Percentiles rank a stretch among this genome's conserved stretches.
Evolutionary conservation across 2,797 vertebrate genomes (phyloP).

Genomic region (Leucoraja ocellata): DNA sequence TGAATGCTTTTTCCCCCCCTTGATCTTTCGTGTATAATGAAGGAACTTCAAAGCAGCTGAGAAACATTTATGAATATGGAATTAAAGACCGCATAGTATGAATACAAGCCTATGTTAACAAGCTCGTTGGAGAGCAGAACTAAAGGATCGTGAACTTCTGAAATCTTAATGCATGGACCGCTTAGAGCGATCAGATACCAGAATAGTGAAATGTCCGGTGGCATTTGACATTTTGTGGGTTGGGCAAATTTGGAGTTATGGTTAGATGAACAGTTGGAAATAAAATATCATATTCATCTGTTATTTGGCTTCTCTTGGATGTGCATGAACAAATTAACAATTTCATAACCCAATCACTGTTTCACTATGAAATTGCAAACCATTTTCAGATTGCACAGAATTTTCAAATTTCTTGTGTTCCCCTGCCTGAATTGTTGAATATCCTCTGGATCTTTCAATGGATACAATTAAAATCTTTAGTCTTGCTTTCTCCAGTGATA

Average conservation of each 20-base stretch:
- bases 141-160: background rate
- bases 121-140: background rate
- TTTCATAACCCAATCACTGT: background rate
- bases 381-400: background rate
- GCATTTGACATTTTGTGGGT: background rate
- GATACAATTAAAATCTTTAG: background rate
- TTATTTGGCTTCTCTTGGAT: background rate
- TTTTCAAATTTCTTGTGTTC: background rate
- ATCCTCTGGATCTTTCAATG: background rate
- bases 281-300: background rate
- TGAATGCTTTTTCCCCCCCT: background rate
- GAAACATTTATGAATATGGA: constrained; percentile 17
- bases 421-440: background rate
- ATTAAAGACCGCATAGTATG: background rate
- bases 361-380: background rate
- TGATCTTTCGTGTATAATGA: background rate
- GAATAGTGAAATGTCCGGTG: background rate
- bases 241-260: background rate
- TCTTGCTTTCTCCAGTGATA: background rate
- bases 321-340: background rate
- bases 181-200: background rate
- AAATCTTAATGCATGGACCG: background rate
- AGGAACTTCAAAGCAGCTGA: constrained; percentile 9
- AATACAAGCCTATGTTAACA: background rate
- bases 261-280: background rate